Conservation (phyloP, 2,113 vertebrate genomes). For the Lepus europaeus region DNA sequence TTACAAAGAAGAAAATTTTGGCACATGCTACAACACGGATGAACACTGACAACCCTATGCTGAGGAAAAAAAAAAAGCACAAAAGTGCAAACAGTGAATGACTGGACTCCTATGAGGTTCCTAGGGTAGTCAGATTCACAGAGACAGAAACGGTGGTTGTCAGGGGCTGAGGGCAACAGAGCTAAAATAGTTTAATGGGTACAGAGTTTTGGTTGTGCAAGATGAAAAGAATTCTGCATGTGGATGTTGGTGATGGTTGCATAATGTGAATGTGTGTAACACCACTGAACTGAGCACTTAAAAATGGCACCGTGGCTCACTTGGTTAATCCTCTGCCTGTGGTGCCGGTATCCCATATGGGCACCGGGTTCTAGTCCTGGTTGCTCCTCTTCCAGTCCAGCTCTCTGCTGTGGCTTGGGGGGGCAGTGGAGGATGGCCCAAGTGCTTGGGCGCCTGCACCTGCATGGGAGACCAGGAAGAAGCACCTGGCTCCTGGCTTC, state of each 20-base stretch:
- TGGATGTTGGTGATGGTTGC: background rate
- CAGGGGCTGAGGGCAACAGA: too few relatives aligned
- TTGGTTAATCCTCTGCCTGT: too few relatives aligned
- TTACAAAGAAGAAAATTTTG: background rate
- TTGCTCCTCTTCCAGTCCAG: too few relatives aligned
- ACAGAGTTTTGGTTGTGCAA: background rate
- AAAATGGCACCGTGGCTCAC: background rate
- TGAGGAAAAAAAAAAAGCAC: background rate
- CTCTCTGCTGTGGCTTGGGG: too few relatives aligned
- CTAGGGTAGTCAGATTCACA: background rate
- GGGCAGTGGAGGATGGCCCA: too few relatives aligned
- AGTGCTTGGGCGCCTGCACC: too few relatives aligned
- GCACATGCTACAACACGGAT: too few relatives aligned
- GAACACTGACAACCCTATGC: background rate
- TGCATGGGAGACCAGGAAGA: too few relatives aligned
- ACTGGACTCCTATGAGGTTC: background rate
- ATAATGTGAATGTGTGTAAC: background rate
- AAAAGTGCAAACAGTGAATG: background rate
- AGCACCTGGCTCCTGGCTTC: too few relatives aligned
- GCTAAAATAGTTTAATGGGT: too few relatives aligned
- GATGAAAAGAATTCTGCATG: background rate
- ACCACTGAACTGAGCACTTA: background rate
- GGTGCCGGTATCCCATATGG: too few relatives aligned
- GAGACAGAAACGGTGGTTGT: background rate
- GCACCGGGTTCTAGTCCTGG: too few relatives aligned